These are phyloP conservation scores for Formica exsecta DNA, from an alignment of 1,140 invertebrate genomes.

Conservation along the genomic window DNA sequence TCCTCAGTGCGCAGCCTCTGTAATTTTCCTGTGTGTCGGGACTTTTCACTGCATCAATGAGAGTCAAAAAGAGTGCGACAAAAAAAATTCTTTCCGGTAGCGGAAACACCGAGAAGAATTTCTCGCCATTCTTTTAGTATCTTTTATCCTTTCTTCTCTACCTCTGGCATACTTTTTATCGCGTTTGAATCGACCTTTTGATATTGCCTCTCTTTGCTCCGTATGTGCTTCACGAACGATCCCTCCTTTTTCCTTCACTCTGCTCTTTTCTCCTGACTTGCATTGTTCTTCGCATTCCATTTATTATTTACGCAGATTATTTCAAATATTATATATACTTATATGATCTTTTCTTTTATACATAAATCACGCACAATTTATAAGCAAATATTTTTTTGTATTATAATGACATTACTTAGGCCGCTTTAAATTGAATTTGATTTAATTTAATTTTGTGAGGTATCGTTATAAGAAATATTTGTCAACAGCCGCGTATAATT, in stretches of 20 bases:
- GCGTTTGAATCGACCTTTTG: slow-evolving; percentile 13
- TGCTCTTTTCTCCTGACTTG: background rate
- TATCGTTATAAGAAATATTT: slow-evolving; percentile 12
- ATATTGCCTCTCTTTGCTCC: slow-evolving; percentile 13
- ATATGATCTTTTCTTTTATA: too few relatives aligned
- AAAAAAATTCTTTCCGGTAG: slow-evolving; percentile 31
- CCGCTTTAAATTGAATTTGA: background rate
- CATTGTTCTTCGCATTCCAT: background rate
- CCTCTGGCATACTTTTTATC: slow-evolving; percentile 49
- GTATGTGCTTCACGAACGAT: background rate
- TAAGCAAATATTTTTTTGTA: background rate
- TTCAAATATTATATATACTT: background rate
- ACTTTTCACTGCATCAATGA: slow-evolving; percentile 22
- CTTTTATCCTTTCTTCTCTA: background rate
- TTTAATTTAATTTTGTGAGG: background rate
- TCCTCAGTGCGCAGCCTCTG: background rate
- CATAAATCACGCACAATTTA: slow-evolving; percentile 21
- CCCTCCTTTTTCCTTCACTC: background rate
- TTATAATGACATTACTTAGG: background rate
- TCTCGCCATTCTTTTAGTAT: background rate
- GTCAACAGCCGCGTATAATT: background rate
- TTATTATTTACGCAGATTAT: slow-evolving; percentile 19
- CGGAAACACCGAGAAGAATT: slow-evolving; percentile 15
- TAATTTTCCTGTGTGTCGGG: background rate
- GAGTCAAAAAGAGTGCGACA: slow-evolving; percentile 6